These are phyloP conservation scores for Ophion ellenae DNA, from an alignment of 2,888 invertebrate genomes.

Conservation along the genomic window DNA sequence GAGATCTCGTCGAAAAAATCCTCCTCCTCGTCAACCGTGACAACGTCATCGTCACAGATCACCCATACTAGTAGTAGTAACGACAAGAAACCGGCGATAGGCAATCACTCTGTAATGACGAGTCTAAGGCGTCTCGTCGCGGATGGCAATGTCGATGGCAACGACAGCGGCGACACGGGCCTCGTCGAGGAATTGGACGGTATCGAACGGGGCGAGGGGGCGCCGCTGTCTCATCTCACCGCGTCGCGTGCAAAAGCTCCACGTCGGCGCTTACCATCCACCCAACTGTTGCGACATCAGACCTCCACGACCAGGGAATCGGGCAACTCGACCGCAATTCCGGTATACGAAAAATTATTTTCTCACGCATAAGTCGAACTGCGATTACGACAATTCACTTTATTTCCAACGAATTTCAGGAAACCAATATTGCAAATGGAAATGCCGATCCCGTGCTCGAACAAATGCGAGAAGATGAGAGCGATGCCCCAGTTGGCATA, in stretches of 20 bases:
- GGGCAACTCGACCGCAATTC: conserved; percentile 59
- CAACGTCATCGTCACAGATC: conserved; percentile 67
- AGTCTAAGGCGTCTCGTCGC: conserved; percentile 77
- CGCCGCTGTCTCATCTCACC: conserved; percentile 84
- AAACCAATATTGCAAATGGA: conserved; percentile 81
- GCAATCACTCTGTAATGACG: conserved; percentile 74
- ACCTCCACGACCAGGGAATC: conserved; percentile 67
- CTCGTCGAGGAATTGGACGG: conserved; percentile 84
- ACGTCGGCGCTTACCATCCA: conserved; percentile 88
- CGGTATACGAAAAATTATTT: conserved; percentile 42
- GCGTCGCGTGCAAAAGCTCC: conserved; percentile 87
- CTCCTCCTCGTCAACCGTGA: conserved; percentile 68
- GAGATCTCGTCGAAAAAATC: conserved; percentile 68
- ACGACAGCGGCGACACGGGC: conserved; percentile 70
- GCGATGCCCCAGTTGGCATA: conserved; percentile 76
- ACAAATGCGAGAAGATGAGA: conserved; percentile 77
- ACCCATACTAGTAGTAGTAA: conserved; percentile 61
- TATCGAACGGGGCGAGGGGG: conserved; percentile 83
- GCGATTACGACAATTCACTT: neutral
- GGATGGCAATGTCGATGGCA: conserved; percentile 73
- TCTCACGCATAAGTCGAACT: neutral
- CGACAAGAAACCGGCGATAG: conserved; percentile 75
- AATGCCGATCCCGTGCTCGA: conserved; percentile 77
- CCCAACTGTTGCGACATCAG: conserved; percentile 79
- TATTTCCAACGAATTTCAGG: conserved; percentile 68